A percentile compares a stretch with the other conserved stretches of the same genome.
Evolutionary conservation across 2,797 vertebrate species (phyloP).

Genomic region (Fratercula arctica): DNA sequence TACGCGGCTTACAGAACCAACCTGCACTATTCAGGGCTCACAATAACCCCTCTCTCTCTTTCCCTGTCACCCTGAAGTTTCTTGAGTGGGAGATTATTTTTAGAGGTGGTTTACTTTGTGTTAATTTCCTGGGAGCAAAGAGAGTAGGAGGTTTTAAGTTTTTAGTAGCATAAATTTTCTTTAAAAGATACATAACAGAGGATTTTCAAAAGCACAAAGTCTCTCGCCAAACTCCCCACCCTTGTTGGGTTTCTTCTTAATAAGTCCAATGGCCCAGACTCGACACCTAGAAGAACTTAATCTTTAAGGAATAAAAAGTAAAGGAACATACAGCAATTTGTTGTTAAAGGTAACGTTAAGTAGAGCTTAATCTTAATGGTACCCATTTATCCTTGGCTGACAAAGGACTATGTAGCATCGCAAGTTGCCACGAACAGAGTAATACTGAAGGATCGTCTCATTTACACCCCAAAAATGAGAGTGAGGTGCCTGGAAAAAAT

Average conservation of each 20-base stretch:
- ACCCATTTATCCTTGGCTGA: background rate
- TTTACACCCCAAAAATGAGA: conserved; percentile 1
- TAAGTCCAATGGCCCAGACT: background rate
- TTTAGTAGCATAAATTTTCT: background rate
- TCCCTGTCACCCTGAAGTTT: background rate
- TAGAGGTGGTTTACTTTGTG: background rate
- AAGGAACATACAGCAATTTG: background rate
- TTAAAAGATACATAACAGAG: background rate
- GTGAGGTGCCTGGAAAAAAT: background rate
- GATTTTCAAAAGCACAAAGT: background rate
- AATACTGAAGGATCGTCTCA: background rate
- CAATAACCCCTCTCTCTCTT: background rate
- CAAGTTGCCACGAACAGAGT: background rate
- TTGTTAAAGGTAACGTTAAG: background rate
- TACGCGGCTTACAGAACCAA: conserved; percentile 1
- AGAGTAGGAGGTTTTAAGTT: background rate
- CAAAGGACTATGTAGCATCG: background rate
- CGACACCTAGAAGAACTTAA: background rate
- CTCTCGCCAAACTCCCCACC: background rate
- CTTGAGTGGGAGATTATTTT: conserved; percentile 12
- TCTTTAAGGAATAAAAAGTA: background rate
- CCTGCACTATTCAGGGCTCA: background rate
- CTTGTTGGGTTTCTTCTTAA: background rate
- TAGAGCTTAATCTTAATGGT: background rate
- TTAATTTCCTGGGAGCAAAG: background rate